Percentiles rank a stretch among this genome's conserved stretches.
phyloP scores from a whole-genome alignment of 2,113 vertebrate genomes.

The Patagioenas fasciata region DNA sequence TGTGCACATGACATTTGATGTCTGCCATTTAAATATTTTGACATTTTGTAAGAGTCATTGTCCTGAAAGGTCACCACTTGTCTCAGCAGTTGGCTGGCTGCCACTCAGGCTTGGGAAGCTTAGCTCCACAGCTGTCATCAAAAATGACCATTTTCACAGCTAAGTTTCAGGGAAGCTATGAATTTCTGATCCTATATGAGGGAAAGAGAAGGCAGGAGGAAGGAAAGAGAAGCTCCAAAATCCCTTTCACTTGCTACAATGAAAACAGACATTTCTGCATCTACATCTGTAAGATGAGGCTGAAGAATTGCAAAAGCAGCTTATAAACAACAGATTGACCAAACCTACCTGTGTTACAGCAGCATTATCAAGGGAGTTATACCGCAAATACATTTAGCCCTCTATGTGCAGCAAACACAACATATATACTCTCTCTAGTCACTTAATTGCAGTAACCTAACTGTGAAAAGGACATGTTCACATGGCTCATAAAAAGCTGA shows the following conservation, averaged over 20 bases:
- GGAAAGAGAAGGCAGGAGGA: neutral
- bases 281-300: neutral
- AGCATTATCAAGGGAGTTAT: neutral
- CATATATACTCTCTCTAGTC: neutral
- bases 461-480: neutral
- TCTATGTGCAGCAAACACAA: neutral
- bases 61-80: slow-evolving; percentile 61
- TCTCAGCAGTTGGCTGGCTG: slow-evolving; percentile 43
- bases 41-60: slow-evolving; percentile 30
- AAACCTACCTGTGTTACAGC: neutral
- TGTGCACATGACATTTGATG: neutral
- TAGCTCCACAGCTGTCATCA: slow-evolving; percentile 18
- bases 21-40: slow-evolving; percentile 48
- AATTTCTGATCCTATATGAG: neutral
- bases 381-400: neutral
- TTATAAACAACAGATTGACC: neutral
- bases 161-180: neutral
- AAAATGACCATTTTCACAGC: slow-evolving; percentile 34
- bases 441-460: neutral
- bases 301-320: neutral
- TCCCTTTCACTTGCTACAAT: neutral
- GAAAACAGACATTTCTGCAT: neutral
- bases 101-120: slow-evolving; percentile 23
- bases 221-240: neutral
- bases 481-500: neutral